Percentiles rank a stretch among this genome's conserved stretches.
phyloP scores from a whole-genome alignment of 1,140 invertebrate genomes.

The Rhopalosiphum maidis region DNA sequence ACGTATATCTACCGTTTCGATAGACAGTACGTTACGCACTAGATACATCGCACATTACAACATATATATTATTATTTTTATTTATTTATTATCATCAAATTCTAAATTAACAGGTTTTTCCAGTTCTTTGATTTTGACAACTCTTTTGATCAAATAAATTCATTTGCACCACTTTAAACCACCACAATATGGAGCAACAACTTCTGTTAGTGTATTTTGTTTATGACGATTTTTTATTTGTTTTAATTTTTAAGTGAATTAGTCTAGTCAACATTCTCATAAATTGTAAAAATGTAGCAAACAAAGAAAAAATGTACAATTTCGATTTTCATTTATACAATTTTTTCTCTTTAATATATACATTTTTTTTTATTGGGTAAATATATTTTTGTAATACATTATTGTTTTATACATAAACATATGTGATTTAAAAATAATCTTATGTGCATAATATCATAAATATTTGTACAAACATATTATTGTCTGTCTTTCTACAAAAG shows the following conservation, averaged over 20 bases:
- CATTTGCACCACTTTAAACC: neutral
- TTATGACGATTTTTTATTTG: slow-evolving; percentile 8
- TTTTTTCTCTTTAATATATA: slow-evolving; percentile 24
- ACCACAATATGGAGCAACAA: neutral
- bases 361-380: slow-evolving; percentile 39
- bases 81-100: neutral
- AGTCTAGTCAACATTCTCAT: slow-evolving; percentile 52
- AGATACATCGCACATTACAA: neutral
- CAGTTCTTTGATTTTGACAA: neutral
- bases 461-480: slow-evolving; percentile 50
- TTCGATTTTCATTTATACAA: neutral
- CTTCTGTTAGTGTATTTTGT: neutral
- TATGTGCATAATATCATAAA: slow-evolving; percentile 40
- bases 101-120: neutral
- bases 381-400: slow-evolving; percentile 55
- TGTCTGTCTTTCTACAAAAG: slow-evolving; percentile 45
- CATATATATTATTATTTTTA: neutral
- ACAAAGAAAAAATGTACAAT: slow-evolving; percentile 2
- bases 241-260: slow-evolving; percentile 51
- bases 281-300: slow-evolving; percentile 12
- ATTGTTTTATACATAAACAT: slow-evolving; percentile 27
- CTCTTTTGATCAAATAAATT: neutral
- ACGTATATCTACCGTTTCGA: neutral
- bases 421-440: slow-evolving; percentile 48
- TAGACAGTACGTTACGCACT: neutral